Base-by-base conservation (phyloP, 2,797 vertebrate species). In the Sebastes minor region DNA sequence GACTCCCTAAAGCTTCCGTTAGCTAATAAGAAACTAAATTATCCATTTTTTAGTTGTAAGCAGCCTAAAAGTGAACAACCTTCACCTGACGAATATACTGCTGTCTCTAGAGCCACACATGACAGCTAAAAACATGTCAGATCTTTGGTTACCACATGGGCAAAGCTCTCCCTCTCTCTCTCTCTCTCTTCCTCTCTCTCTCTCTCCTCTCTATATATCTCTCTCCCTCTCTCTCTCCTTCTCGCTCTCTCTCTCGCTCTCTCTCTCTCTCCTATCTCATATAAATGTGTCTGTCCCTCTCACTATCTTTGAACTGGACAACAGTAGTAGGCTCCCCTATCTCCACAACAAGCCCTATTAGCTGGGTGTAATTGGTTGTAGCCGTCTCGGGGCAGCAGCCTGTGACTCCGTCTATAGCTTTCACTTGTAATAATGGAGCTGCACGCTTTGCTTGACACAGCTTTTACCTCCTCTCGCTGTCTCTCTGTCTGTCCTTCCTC, bases 401-500 rank as follows among this genome's bases (percentile, higher is more conserved):
- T 28, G 14, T 42, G 18, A 28, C 20, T 32, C 32, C 14, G 2
- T 65, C 5, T 35, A 20, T 55, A 49, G 14, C 30, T 70, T 52
- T 71, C 42, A 57, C 25, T 78, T 33, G 6, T 56, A 69, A 70
- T 49, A 46, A 64, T 85, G 46, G 53, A 2, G 4, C 59, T 46
- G 59, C 33, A 81, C 16, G 16, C 8, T 68, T 65, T 52, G 35
- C 18, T 46, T 74, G 73, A 61, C 61, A 49, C 55, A 25, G 18
- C 55, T 57, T 76, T 83, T 69, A 66, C 59, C 30, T 74, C 56
- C 3, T 22, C 52, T 60, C 52, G 3, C 30, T 28, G 20, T 72
- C 53, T 14, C 57, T 60, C 56, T 52, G 8, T 65, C 49, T 53
- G 77, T 59, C 71, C 68, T 74, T 81, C 22, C 20, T 77, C 67